Conservation (phyloP, 2,113 vertebrate species). For the rat (Rattus norvegicus) region GRCr8 NC_086032.1:99933001-99933500, state of each 20-base stretch:
- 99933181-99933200: background rate
- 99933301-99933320: too few relatives aligned
- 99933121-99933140: background rate
- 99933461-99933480: conserved; percentile 15
- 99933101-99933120: background rate
- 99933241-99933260: background rate
- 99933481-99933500: conserved; percentile 19
- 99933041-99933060: background rate
- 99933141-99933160: background rate
- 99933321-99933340: background rate
- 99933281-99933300: background rate
- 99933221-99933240: background rate
- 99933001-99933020: conserved; percentile 8
- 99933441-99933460: background rate
- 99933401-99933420: conserved; percentile 33
- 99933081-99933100: background rate
- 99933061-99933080: background rate
- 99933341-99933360: background rate
- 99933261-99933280: background rate
- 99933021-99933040: background rate
- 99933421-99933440: conserved; percentile 42
- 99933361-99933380: background rate
- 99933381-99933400: background rate
- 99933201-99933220: background rate
- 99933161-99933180: background rate